Evolutionary conservation across 2,888 invertebrate species (phyloP).

Genomic region (Ennomos quercinarius): DNA sequence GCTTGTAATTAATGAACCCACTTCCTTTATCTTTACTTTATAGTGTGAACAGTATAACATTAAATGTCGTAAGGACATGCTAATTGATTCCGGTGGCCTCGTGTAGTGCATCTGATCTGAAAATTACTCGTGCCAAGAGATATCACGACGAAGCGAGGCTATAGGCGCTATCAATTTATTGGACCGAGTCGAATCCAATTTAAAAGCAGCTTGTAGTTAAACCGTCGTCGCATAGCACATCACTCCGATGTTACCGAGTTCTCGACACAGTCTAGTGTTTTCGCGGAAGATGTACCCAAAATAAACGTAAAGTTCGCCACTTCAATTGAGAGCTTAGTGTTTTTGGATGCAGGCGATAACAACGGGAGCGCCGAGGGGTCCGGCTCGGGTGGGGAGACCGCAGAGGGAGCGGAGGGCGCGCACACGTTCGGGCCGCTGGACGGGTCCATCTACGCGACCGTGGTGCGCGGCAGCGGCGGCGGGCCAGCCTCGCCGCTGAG

Average conservation of each 20-base stretch:
- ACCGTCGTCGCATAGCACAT: conserved; percentile 57
- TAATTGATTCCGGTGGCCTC: conserved; percentile 47
- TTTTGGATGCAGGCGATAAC: conserved; percentile 83
- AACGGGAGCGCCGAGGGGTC: conserved; percentile 80
- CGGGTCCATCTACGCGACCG: conserved; percentile 95
- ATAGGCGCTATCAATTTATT: conserved; percentile 52
- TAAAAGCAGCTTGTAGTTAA: conserved; percentile 70
- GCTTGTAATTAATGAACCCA: conserved; percentile 56
- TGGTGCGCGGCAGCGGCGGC: conserved; percentile 69
- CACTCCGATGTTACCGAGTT: conserved; percentile 25
- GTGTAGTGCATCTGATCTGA: conserved; percentile 48
- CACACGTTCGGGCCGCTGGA: conserved; percentile 95
- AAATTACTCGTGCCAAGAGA: conserved; percentile 48
- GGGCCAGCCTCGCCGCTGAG: conserved; percentile 89
- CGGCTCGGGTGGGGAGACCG: conserved; percentile 75
- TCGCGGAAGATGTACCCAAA: conserved; percentile 4
- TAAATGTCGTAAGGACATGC: conserved; percentile 10
- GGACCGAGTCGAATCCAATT: conserved; percentile 71
- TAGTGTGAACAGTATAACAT: conserved; percentile 21
- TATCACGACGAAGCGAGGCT: conserved; percentile 23
- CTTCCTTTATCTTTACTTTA: conserved; percentile 34
- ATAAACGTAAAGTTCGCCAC: conserved; percentile 15
- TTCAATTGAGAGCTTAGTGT: conserved; percentile 26
- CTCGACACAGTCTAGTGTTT: background rate
- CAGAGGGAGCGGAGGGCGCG: conserved; percentile 76